Evolutionary conservation across 2,113 vertebrate genomes (phyloP), one percentile per base, ranked within the genome.

Genomic region (Corythornis madagascariensis): DNA sequence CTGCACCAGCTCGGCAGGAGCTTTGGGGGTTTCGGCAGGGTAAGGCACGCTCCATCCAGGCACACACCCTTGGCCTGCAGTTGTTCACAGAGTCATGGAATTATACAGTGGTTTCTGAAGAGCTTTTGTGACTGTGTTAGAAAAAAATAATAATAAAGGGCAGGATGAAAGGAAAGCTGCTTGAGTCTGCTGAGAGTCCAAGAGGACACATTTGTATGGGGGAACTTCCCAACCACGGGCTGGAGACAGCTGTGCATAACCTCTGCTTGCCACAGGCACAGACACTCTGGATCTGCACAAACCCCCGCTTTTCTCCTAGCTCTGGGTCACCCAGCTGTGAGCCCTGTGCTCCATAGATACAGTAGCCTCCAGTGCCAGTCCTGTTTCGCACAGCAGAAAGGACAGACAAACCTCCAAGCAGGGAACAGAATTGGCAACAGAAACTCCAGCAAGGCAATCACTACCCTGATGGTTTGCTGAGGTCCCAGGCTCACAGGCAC

Each of bases 331-430:
- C 33, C 67, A 76, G 43, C 63, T 42, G 21, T 33, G 29, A 80
- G 71, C 19, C 47, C 40, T 60, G 43, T 56, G 66, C 57, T 60
- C 52, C 38, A 42, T 29, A 74, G 13, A 25, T 13, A 40, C 0
- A 0, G 35, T 7, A 2, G 14, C 21, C 25, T 71, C 60, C 0
- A 0, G 55, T 92, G 63, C 43, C 21, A 1, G 10, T 25, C 50
- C 33, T 10, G 7, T 10, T 20, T 73, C 15, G 1, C 35, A 35
- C 35, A 55, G 28, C 33, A 52, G 35, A 33, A 72, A 60, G 29
- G 55, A 67, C 43, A 75, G 75, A 40, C 52, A 50, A 52, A 21
- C 40, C 55, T 38, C 57, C n/a, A 52, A 9, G 33, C 48, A 65
- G 35, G n/a, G 50, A 45, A n/a, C 10, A 35, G 50, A 8, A n/a